A percentile compares a stretch with the other conserved stretches of the same genome.
These are phyloP conservation scores for Lordiphosa fenestrarum DNA, from an alignment of 2,888 invertebrate genomes.

Conservation along the genomic window DNA sequence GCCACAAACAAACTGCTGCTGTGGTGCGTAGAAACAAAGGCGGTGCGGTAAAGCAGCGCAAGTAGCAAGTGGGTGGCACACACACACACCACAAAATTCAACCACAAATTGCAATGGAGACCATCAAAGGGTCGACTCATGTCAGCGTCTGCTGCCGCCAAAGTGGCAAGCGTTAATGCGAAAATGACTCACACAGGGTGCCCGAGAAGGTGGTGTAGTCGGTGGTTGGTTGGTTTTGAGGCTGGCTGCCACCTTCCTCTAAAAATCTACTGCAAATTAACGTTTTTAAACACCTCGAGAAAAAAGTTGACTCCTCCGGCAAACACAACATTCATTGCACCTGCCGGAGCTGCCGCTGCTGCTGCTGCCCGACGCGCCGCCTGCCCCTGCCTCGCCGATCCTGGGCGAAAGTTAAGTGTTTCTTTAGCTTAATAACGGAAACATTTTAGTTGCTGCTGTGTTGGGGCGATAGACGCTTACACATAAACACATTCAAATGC, in stretches of 20 bases:
- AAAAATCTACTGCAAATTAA: slow-evolving; percentile 44
- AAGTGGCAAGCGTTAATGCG: slow-evolving; percentile 51
- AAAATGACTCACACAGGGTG: slow-evolving; percentile 33
- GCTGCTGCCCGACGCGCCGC: too few species aligned
- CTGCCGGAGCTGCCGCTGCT: slow-evolving; percentile 39
- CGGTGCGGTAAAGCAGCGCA: too few species aligned
- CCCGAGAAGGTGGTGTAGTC: background rate
- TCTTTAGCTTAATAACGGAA: slow-evolving; percentile 74
- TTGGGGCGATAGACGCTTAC: slow-evolving; percentile 52
- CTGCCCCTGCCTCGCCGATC: slow-evolving; percentile 30
- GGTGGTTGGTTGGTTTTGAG: too few species aligned
- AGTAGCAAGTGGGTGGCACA: too few species aligned
- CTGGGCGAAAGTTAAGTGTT: slow-evolving; percentile 71
- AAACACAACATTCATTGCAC: slow-evolving; percentile 34
- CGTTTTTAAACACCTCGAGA: slow-evolving; percentile 16
- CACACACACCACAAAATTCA: background rate
- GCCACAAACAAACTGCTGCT: too few species aligned
- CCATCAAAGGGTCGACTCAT: slow-evolving; percentile 10
- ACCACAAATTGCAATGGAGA: slow-evolving; percentile 13
- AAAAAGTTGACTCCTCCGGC: background rate
- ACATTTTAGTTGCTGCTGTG: slow-evolving; percentile 64
- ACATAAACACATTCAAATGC: slow-evolving; percentile 70
- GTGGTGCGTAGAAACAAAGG: too few species aligned
- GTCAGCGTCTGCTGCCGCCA: slow-evolving; percentile 22
- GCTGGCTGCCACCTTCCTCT: background rate